These are phyloP conservation scores for Cygnus atratus DNA, from an alignment of 2,113 vertebrate species.

Conservation along the genomic window DNA sequence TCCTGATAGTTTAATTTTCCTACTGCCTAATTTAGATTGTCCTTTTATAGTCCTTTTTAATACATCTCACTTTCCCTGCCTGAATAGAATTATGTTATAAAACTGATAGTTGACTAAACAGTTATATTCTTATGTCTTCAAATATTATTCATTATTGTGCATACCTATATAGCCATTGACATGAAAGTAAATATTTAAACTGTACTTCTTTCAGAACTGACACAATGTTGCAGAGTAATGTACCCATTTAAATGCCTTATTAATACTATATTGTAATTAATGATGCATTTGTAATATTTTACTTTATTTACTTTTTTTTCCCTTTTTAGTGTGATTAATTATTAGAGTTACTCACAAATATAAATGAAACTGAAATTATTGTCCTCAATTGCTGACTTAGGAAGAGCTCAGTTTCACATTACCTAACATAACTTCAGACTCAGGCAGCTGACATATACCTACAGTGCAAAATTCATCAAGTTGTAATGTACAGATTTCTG, in stretches of 20 bases:
- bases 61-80: background rate
- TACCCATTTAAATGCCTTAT: background rate
- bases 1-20: background rate
- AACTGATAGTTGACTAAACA: background rate
- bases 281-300: background rate
- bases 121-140: background rate
- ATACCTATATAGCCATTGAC: background rate
- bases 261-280: background rate
- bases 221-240: background rate
- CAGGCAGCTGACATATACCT: background rate
- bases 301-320: background rate
- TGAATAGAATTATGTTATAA: background rate
- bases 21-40: background rate
- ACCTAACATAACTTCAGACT: background rate
- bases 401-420: background rate
- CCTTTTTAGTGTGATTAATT: background rate
- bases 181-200: background rate
- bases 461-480: background rate
- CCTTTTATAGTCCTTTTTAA: background rate
- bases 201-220: background rate
- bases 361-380: background rate
- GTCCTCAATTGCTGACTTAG: background rate
- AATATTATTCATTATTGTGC: background rate
- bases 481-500: background rate
- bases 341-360: background rate